phyloP scores from a whole-genome alignment of 2,113 vertebrate species.

The Lepus europaeus region DNA sequence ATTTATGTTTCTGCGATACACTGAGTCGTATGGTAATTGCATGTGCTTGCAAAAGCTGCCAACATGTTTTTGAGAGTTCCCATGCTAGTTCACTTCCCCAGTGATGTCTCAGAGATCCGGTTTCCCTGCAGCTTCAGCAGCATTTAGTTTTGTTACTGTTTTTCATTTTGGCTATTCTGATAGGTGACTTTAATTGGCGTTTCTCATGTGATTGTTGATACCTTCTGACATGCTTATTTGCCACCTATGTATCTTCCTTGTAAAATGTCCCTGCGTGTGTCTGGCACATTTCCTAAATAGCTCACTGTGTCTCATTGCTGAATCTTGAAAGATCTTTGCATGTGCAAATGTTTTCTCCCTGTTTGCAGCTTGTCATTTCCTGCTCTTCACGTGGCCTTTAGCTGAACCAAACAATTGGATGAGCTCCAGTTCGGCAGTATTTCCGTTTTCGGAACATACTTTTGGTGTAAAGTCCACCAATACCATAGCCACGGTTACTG shows the following conservation, averaged over 20 bases:
- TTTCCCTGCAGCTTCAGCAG: background rate
- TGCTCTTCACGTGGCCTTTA: background rate
- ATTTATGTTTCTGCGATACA: background rate
- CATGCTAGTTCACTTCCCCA: background rate
- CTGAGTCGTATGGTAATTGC: background rate
- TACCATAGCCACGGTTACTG: background rate
- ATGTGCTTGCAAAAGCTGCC: background rate
- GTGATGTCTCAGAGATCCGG: background rate
- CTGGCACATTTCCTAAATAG: background rate
- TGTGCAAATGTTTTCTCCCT: background rate
- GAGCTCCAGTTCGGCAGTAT: background rate
- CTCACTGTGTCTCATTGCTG: background rate
- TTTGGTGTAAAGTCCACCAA: background rate
- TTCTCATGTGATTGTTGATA: background rate
- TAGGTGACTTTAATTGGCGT: background rate
- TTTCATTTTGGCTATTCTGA: background rate
- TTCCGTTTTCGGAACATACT: background rate
- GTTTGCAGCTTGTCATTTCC: background rate
- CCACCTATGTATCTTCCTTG: background rate
- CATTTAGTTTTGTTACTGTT: background rate
- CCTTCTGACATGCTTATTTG: background rate
- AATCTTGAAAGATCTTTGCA: background rate
- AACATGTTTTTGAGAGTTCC: background rate
- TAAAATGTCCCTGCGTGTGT: background rate
- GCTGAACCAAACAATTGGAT: background rate